These are phyloP conservation scores for Clarias fuscus DNA, from an alignment of 2,797 vertebrate genomes.

Conservation along the genomic window DNA sequence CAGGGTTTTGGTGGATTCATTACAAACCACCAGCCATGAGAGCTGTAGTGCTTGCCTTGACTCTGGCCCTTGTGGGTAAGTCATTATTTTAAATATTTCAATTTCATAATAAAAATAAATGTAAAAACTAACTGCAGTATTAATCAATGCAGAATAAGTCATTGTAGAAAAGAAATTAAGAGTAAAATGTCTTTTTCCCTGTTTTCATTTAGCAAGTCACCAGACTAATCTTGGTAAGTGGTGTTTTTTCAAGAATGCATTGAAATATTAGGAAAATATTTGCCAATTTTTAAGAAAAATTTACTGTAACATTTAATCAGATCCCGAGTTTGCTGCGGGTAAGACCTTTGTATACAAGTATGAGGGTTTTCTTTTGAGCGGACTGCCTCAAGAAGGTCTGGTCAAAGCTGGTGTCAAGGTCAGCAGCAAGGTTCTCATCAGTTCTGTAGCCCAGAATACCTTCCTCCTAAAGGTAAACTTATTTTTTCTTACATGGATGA, in stretches of 20 bases:
- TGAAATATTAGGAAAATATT: not conserved
- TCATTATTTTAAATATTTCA: conserved; percentile 4
- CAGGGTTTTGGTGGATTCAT: not conserved
- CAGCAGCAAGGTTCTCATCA: conserved; percentile 76
- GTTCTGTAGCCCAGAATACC: conserved; percentile 61
- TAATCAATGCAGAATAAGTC: no score
- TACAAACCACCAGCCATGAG: conserved; percentile 58
- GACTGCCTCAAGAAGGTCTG: conserved; percentile 76
- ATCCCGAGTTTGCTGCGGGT: conserved; percentile 66
- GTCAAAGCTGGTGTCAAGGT: conserved; percentile 78
- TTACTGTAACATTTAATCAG: conserved; percentile 53
- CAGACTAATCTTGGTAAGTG: conserved; percentile 66
- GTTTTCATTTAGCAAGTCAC: conserved; percentile 64
- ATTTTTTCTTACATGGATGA: not conserved
- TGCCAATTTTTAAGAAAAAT: not conserved
- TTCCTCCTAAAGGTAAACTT: conserved; percentile 76
- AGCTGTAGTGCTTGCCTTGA: conserved; percentile 59
- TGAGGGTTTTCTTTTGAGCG: conserved; percentile 70
- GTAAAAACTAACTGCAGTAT: not conserved
- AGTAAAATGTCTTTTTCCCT: conserved; percentile 19
- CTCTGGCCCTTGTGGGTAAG: conserved; percentile 66
- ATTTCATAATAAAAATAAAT: not conserved
- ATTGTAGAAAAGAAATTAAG: not conserved
- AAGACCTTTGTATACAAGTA: conserved; percentile 77
- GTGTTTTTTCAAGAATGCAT: not conserved